A percentile compares a stretch with the other conserved stretches of the same genome.
Conservation (phyloP, 2,888 invertebrate genomes). For the Colletes collaris region DNA sequence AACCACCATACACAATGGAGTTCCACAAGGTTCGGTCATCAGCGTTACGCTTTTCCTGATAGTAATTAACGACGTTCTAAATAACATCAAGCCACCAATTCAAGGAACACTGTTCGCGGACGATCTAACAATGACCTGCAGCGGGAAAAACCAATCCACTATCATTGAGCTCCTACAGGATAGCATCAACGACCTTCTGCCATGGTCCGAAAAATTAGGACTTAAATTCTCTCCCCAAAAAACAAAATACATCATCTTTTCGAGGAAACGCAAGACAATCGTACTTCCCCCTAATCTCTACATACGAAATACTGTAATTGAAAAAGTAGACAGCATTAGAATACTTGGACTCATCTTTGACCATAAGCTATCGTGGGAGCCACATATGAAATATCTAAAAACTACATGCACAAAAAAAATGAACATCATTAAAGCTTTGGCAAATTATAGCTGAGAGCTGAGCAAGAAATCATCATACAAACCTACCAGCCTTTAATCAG, state of each 20-base stretch:
- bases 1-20: background rate
- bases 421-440: no score
- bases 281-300: no score
- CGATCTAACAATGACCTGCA: background rate
- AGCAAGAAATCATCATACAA: no score
- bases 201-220: background rate
- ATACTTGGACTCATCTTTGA: no score
- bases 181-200: background rate
- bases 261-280: no score
- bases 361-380: no score
- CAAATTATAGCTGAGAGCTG: no score
- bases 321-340: no score
- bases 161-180: constrained; percentile 2
- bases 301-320: no score
- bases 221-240: background rate
- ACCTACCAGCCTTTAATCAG: no score
- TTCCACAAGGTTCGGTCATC: background rate
- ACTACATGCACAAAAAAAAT: no score
- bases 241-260: background rate
- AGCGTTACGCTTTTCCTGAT: constrained; percentile 6
- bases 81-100: background rate
- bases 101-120: background rate
- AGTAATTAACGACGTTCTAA: background rate
- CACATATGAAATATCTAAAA: no score
- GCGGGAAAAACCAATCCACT: background rate